Conservation (phyloP, 2,113 vertebrate species). For the Siniperca chuatsi region DNA sequence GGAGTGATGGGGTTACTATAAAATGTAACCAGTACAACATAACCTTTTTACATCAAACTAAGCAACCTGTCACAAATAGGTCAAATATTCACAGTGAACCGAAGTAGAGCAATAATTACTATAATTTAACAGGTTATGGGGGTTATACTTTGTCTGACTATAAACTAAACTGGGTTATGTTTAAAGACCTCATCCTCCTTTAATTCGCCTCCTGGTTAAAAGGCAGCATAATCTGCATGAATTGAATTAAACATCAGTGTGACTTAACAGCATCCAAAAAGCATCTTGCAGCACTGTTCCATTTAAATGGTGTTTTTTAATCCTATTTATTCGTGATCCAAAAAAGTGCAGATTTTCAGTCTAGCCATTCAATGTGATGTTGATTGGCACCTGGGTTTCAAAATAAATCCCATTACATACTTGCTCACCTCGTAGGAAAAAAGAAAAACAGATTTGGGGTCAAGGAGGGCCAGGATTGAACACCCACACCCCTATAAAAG, state of each 20-base stretch:
- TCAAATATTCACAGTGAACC: too few species aligned
- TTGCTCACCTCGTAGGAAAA: not conserved
- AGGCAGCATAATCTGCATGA: conserved; percentile 31
- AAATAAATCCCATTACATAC: not conserved
- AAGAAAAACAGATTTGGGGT: not conserved
- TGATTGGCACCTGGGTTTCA: conserved; percentile 12
- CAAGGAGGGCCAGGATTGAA: conserved; percentile 1
- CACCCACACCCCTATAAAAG: not conserved
- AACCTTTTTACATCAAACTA: not conserved
- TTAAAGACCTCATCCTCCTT: conserved; percentile 18
- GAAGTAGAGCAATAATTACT: not conserved
- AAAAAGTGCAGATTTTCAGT: conserved; percentile 15
- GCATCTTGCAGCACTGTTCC: conserved; percentile 34
- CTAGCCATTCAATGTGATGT: not conserved
- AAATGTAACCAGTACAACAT: not conserved
- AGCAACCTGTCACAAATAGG: not conserved
- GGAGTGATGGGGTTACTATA: not conserved
- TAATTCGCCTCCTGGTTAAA: conserved; percentile 45
- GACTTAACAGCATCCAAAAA: conserved; percentile 33
- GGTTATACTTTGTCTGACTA: conserved; percentile 4
- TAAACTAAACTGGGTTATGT: conserved; percentile 41
- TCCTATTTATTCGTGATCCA: conserved; percentile 17
- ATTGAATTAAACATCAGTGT: conserved; percentile 42
- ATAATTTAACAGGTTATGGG: not conserved
- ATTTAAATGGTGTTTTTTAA: conserved; percentile 27